Evolutionary conservation across 2,888 invertebrate species (phyloP).

Genomic region (Eueremaeus valkanovi): DNA sequence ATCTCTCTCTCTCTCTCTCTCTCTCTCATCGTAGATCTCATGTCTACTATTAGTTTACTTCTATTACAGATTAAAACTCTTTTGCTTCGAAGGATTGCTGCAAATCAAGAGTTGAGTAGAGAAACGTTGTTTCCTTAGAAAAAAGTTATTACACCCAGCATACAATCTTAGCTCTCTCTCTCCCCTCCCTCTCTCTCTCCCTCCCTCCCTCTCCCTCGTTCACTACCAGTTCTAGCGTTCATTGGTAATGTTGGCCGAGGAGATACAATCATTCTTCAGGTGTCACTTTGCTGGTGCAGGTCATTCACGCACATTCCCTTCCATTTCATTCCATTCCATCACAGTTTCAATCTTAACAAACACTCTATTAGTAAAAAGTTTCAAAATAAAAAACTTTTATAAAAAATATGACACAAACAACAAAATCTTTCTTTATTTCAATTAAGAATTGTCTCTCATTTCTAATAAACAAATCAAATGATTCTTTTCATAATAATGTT

Average conservation of each 20-base stretch:
- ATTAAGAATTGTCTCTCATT: too few relatives aligned
- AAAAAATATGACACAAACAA: too few relatives aligned
- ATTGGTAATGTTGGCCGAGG: neutral
- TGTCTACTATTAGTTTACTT: slow-evolving; percentile 6
- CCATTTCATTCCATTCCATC: neutral
- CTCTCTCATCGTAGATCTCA: slow-evolving; percentile 18
- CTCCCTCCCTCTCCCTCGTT: neutral
- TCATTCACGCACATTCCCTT: too few relatives aligned
- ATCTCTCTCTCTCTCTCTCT: too few relatives aligned
- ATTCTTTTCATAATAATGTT: too few relatives aligned
- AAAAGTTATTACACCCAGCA: slow-evolving; percentile 8
- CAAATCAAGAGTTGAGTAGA: slow-evolving; percentile 24
- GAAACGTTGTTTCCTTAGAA: slow-evolving; percentile 1
- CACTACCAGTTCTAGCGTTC: slow-evolving; percentile 5
- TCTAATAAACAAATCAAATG: too few relatives aligned
- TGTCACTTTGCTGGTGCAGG: neutral
- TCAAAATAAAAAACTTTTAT: neutral
- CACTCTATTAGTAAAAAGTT: neutral
- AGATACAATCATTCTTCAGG: slow-evolving; percentile 22
- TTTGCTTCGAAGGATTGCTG: slow-evolving; percentile 7
- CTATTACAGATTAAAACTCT: slow-evolving; percentile 31
- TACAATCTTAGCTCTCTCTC: neutral
- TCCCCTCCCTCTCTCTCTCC: neutral
- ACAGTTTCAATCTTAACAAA: slow-evolving; percentile 9
- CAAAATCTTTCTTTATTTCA: too few relatives aligned